Base-by-base conservation (phyloP, 1,140 invertebrate species). In the Ooceraea biroi region DNA sequence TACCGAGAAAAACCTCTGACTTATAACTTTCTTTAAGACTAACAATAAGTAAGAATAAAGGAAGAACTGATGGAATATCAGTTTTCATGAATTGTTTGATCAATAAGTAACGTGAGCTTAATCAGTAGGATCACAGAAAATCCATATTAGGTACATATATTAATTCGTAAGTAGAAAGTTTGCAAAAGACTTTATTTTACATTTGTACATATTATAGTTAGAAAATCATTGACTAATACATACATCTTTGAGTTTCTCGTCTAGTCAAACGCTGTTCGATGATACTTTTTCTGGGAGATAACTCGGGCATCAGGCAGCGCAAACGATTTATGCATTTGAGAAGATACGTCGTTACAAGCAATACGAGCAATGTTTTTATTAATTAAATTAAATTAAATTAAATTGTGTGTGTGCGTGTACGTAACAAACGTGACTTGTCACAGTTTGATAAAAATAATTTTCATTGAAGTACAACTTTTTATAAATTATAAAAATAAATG, bases 71-170 rank as follows among this genome's bases (percentile, higher is more conserved):
- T 30, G 22, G 8, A 46, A 69, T 17, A 63, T 7, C 41, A 55
- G 17, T 11, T 69, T 41, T 44, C 17, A 68, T 41, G 4, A 71
- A 66, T 84, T 89, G 88, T 90, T 90, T 89, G 83, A 89, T 90
- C 86, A 91, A 90, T 91, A 80, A 68, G 48, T 55, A 78, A 69
- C 25, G 41, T 46, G 50, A 69, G 52, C 19, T 41, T 25, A 25
- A 17, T 36, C 25, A 22, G 2, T 41, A 84, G 57, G 69, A 25
- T 65, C 41, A 58, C 22, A 50, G 10, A 10, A 48, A 71, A 80
- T 11, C 68, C 84, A 61, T 85, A 84, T 57, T 50, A 85, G 2
- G 4, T n/a, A 63, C 50, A 41, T 78, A 10, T 65, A 30, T 36
- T 41, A 11, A 44, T 48, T 48, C 25, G 0, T 66, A 44, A 25